Base-by-base conservation (phyloP, 1,140 invertebrate genomes). In the Aphelinus atriplicis region DNA sequence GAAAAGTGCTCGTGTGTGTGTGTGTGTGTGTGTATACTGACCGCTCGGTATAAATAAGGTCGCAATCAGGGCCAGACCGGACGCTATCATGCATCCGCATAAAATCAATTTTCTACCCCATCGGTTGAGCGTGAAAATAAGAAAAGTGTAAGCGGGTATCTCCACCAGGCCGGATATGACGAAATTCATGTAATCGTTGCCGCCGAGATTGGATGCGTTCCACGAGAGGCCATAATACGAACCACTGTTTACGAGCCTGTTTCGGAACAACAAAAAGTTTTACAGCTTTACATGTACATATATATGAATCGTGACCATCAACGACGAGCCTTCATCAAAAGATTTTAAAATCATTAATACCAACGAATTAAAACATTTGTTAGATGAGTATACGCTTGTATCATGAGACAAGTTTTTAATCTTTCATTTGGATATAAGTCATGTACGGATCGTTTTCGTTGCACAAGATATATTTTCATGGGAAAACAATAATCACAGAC, bases 181-280 rank as follows among this genome's bases (percentile, higher is more conserved):
- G 84, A 95, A 95, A 82, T 94, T 95, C 5, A 95, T 76, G 73
- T 93, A 93, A 51, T 91, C 90, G 81, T 94, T 93, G 42, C 91
- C 92, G 43, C 91, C 93, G 56, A 96, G 89, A 80, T 92, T 92
- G 48, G 91, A 92, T 1, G 93, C 92, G 80, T 94, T 94, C 90
- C 94, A 93, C 0, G 94, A 94, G 3, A 96, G 83, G 1, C 94
- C 95, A 79, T 95, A 96, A 83, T 95, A 96, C 4, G 94, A 92
- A 58, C 93, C 91, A 66, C 92, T 93, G 81, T 93, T 94, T 9
- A 93, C 93, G 81, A 95, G 91, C 94, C 92, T 93, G 61, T 50
- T 67, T 43, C n/a, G 78, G 43, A 87, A 85, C 75, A 78, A 66
- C 73, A 76, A 77, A 45, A 76, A 78, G 50, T 53, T 2, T 65